A percentile compares a stretch with the other conserved stretches of the same genome.
These are phyloP conservation scores for Fregata magnificens DNA, from an alignment of 2,113 vertebrate genomes.

Conservation along the genomic window DNA sequence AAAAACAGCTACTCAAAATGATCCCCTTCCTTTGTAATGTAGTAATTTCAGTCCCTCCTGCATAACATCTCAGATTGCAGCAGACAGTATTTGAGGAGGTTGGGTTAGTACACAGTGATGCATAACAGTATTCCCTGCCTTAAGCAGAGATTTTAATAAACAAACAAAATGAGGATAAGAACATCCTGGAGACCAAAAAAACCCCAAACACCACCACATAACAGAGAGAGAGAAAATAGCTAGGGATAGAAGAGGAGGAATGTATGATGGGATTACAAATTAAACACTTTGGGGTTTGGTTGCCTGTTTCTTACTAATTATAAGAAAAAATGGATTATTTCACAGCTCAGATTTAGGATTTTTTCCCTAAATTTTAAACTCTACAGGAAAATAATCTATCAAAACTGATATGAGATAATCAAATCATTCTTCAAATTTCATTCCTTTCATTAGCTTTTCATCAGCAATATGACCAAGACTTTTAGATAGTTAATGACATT, in stretches of 20 bases:
- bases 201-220: not conserved
- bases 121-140: not conserved
- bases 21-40: not conserved
- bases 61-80: not conserved
- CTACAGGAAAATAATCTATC: not conserved
- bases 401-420: not conserved
- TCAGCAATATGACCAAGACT: not conserved
- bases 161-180: not conserved
- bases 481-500: not conserved
- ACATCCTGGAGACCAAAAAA: not conserved
- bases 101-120: not conserved
- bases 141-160: not conserved
- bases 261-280: not conserved
- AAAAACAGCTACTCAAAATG: not conserved
- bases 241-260: not conserved
- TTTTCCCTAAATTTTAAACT: not conserved
- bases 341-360: not conserved
- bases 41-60: not conserved
- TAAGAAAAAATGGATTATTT: not conserved
- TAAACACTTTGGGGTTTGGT: not conserved
- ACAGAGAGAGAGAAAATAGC: not conserved
- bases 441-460: not conserved
- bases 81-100: not conserved
- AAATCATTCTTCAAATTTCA: not conserved
- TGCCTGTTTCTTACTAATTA: not conserved